Conservation (phyloP, 2,797 vertebrate genomes). For the Mallotus villosus region DNA sequence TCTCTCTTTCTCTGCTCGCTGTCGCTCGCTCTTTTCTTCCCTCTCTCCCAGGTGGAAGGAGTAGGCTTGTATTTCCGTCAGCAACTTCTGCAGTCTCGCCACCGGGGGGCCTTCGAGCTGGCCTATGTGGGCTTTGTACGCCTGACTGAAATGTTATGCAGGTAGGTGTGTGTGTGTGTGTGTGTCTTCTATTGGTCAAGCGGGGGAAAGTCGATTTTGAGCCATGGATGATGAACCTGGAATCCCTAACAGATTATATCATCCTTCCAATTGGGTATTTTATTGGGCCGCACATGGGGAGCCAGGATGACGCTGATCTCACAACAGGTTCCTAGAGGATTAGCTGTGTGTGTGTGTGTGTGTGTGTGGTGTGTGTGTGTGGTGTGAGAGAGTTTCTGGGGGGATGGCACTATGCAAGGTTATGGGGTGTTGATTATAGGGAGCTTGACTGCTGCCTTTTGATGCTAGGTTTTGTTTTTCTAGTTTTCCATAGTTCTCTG, state of each 20-base stretch:
- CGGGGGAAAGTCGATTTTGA: slow-evolving; percentile 18
- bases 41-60: slow-evolving; percentile 82
- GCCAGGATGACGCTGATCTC: too few species aligned
- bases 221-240: neutral
- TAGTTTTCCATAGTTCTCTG: slow-evolving; percentile 2
- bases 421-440: slow-evolving; percentile 49
- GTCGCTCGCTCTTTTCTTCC: neutral
- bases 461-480: slow-evolving; percentile 33
- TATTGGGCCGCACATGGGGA: neutral
- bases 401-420: slow-evolving; percentile 1
- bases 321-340: slow-evolving; percentile 4
- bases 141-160: slow-evolving; percentile 90
- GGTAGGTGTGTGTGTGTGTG: slow-evolving; percentile 67
- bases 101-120: slow-evolving; percentile 95
- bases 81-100: slow-evolving; percentile 93
- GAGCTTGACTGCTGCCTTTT: slow-evolving; percentile 29
- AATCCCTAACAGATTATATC: neutral
- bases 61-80: slow-evolving; percentile 93
- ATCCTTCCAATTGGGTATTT: neutral
- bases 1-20: neutral
- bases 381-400: too few species aligned
- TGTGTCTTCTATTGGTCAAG: neutral
- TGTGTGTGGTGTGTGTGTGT: neutral
- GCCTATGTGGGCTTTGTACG: slow-evolving; percentile 95
- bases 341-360: slow-evolving; percentile 5